Evolutionary conservation across 2,888 invertebrate species (phyloP).

Genomic region (Smittia sp.): DNA sequence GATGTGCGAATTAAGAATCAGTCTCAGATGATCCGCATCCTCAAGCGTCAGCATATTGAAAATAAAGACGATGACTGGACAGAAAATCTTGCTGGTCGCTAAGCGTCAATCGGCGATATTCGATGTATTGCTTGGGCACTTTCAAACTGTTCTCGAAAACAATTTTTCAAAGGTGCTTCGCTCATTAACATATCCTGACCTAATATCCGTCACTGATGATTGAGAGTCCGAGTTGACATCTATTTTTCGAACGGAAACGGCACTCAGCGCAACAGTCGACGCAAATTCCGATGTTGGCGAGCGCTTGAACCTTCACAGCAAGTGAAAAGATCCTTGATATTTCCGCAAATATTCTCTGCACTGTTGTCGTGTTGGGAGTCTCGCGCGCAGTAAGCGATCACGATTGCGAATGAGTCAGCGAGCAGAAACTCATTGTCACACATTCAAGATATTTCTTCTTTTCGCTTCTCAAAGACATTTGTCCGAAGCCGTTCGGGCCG

Average conservation of each 20-base stretch:
- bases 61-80: too few relatives aligned
- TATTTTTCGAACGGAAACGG: neutral
- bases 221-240: conserved; percentile 28
- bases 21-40: too few relatives aligned
- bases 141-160: neutral
- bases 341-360: conserved; percentile 31
- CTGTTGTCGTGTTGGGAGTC: neutral
- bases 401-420: conserved; percentile 24
- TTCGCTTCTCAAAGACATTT: neutral
- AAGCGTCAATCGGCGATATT: too few relatives aligned
- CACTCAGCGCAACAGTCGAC: neutral
- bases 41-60: too few relatives aligned
- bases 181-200: conserved; percentile 41
- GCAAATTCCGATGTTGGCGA: neutral
- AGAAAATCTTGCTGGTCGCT: too few relatives aligned
- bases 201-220: conserved; percentile 38
- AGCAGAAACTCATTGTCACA: conserved; percentile 6
- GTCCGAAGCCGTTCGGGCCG: conserved; percentile 10
- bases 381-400: neutral
- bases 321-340: conserved; percentile 38
- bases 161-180: neutral
- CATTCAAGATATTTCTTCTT: neutral
- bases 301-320: conserved; percentile 13
- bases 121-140: too few relatives aligned
- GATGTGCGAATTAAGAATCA: too few relatives aligned